A percentile compares a stretch with the other conserved stretches of the same genome.
Conservation (phyloP, 2,888 invertebrate genomes). For the Belgica antarctica region DNA sequence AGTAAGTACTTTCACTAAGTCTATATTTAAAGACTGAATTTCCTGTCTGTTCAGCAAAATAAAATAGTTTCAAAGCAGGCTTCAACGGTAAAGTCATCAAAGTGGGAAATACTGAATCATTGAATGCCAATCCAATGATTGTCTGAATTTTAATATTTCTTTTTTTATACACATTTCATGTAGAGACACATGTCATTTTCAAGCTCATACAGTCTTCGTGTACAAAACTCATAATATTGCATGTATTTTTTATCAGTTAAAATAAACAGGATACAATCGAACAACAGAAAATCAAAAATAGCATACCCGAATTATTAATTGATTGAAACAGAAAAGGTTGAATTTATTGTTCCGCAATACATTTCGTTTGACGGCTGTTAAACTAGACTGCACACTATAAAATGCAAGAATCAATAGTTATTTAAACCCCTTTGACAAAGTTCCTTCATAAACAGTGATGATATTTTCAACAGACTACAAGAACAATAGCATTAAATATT, state of each 20-base stretch:
- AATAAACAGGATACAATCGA: not conserved
- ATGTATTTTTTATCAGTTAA: not conserved
- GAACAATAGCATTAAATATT: constrained; percentile 1
- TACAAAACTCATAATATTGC: not conserved
- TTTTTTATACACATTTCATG: not conserved
- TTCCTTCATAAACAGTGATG: constrained; percentile 28
- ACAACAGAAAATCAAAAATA: constrained; percentile 1
- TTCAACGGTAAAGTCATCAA: no score
- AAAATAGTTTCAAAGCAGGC: no score
- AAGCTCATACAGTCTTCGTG: not conserved
- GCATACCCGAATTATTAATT: not conserved
- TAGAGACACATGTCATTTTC: not conserved
- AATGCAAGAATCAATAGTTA: constrained; percentile 13
- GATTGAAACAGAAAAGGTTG: constrained; percentile 8
- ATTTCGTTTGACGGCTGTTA: not conserved
- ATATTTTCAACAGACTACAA: not conserved
- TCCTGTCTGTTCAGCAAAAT: not conserved
- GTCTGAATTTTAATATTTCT: no score
- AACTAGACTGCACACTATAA: not conserved
- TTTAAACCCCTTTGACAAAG: constrained; percentile 8
- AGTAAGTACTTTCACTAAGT: no score
- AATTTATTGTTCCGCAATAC: not conserved
- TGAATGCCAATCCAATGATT: no score
- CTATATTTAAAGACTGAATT: not conserved
- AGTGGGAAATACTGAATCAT: no score